Percentiles rank a stretch among this genome's conserved stretches.
Conservation (phyloP, 2,113 vertebrate genomes). For the Scophthalmus maximus region DNA sequence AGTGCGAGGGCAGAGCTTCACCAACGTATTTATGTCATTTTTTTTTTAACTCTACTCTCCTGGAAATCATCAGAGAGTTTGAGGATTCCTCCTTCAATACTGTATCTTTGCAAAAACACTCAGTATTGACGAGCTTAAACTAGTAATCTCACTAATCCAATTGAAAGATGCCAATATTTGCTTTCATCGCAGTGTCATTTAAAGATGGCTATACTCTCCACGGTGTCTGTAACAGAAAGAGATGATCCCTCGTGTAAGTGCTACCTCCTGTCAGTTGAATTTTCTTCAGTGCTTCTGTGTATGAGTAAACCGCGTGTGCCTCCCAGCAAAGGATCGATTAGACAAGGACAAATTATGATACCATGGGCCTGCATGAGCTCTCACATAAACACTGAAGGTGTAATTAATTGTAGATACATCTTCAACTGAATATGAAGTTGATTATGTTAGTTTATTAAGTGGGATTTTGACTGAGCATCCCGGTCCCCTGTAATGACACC, state of each 20-base stretch:
- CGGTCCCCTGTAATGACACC: background rate
- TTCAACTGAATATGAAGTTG: background rate
- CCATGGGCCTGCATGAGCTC: background rate
- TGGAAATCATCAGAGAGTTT: constrained; percentile 28
- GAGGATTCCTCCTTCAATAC: constrained; percentile 12
- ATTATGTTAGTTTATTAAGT: background rate
- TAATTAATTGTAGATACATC: no score
- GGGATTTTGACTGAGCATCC: background rate
- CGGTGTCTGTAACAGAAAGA: background rate
- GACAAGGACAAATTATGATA: background rate
- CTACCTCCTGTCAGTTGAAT: background rate
- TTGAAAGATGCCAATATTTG: constrained; percentile 58
- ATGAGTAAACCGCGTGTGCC: background rate
- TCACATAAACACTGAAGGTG: background rate
- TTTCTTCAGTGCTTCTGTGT: background rate
- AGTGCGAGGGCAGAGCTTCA: constrained; percentile 23
- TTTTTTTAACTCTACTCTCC: constrained; percentile 12
- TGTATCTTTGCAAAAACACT: constrained; percentile 38
- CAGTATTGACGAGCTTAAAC: constrained; percentile 57
- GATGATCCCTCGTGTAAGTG: background rate
- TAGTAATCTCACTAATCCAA: constrained; percentile 62
- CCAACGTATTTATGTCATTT: constrained; percentile 15
- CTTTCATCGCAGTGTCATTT: constrained; percentile 46
- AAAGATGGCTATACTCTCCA: constrained; percentile 4
- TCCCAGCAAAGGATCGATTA: background rate